Conservation (phyloP, 1,140 invertebrate genomes). For the Drosophila santomea region DNA sequence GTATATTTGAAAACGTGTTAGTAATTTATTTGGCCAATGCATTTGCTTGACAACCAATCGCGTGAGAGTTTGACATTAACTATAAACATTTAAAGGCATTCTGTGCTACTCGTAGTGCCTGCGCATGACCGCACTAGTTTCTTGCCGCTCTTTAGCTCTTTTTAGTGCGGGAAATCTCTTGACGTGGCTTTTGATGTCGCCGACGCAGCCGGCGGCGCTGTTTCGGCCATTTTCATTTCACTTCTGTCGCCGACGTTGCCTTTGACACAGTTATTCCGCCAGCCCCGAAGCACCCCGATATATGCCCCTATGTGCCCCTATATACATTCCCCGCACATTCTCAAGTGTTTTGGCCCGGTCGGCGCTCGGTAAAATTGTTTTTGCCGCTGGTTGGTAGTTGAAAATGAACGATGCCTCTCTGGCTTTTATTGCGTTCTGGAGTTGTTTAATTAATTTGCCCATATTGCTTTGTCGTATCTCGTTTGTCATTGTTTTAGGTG, state of each 20-base stretch:
- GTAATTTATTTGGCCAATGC: background rate
- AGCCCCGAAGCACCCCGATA: conserved; percentile 13
- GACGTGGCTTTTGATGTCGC: conserved; percentile 46
- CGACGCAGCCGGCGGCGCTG: conserved; percentile 57
- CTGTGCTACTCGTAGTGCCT: conserved; percentile 11
- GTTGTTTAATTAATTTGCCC: conserved; percentile 74
- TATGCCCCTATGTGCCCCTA: background rate
- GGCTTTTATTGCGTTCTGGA: conserved; percentile 57
- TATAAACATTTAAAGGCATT: conserved; percentile 35
- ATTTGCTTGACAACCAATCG: conserved; percentile 5
- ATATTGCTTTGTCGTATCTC: conserved; percentile 43
- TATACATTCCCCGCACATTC: conserved; percentile 1
- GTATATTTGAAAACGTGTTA: background rate
- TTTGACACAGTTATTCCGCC: conserved; percentile 70
- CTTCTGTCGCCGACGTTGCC: conserved; percentile 64
- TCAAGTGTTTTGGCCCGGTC: conserved; percentile 28
- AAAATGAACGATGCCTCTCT: conserved; percentile 34
- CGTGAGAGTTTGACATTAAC: conserved; percentile 32
- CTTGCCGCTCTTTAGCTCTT: conserved; percentile 30
- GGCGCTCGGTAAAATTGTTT: conserved; percentile 50
- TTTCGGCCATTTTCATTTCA: conserved; percentile 73
- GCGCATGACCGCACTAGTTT: conserved; percentile 42
- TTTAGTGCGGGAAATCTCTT: conserved; percentile 18
- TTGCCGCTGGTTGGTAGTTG: conserved; percentile 32
- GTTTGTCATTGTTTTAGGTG: conserved; percentile 26